Evolutionary conservation across 2,888 invertebrate species (phyloP), one percentile per base, ranked within the genome.

Genomic region (Apoderus coryli): DNA sequence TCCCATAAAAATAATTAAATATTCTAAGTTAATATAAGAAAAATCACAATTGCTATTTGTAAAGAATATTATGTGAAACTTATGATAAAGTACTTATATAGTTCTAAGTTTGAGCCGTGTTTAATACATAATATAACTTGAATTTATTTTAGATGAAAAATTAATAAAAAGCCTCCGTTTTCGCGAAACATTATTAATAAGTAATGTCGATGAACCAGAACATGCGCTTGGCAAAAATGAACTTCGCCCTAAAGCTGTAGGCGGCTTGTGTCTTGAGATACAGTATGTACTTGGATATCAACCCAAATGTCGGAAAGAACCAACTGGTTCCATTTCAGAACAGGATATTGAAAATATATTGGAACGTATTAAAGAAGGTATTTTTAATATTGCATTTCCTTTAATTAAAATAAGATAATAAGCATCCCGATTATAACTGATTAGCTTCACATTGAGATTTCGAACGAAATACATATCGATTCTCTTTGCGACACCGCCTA

Each of bases 171-270:
- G 62, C 38, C 41, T 71, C 41, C 59, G 64, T 42, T 71, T 70
- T 46, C 59, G 59, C 13, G 70, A 71, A 53, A 60, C 61, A 4
- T 48, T 71, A 25, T 44, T 70, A 27, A 56, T 71, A 29, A 65
- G 67, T 45, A 64, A 63, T 41, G 57, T 64, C 5, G 61, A 65
- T 27, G 12, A 22, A 2, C 16, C 25, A 4, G 2, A 59, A 7
- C 10, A 10, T 3, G 14, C n/a, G 6, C 14, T 57, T 14, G 57
- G 56, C 11, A 27, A 46, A 14, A 27, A 27, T 25, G 16, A 34
- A 6, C n/a, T n/a, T n/a, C 33, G 34, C 16, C 44, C 49, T 3
- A 54, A 39, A 14, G 39, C 44, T 35, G 53, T 55, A 44, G 42
- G 63, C 44, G 44, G 57, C 37, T 16, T 61, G 50, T 38, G 63